Evolutionary conservation across 2,113 vertebrate species (phyloP).

Genomic region (Alectura lathami): DNA sequence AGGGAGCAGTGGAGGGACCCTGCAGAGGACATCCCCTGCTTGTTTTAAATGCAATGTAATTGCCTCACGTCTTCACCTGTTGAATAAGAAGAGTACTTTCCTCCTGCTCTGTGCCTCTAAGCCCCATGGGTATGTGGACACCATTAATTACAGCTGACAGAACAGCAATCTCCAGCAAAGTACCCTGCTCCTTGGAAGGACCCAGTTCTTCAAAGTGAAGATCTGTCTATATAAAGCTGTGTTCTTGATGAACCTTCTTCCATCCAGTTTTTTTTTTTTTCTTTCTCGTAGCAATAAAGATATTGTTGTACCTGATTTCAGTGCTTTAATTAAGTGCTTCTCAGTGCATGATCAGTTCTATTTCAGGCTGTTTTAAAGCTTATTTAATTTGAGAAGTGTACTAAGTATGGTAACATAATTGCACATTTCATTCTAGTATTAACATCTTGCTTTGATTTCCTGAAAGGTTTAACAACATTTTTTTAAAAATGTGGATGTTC

Average conservation of each 20-base stretch:
- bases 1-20: not conserved
- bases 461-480: not conserved
- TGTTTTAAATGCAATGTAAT: not conserved
- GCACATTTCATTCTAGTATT: not conserved
- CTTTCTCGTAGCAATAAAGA: not conserved
- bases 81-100: not conserved
- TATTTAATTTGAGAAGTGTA: not conserved
- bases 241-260: not conserved
- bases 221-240: not conserved
- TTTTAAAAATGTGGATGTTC: not conserved
- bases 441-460: not conserved
- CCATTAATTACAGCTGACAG: not conserved
- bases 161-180: not conserved
- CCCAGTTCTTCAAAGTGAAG: not conserved
- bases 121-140: not conserved
- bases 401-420: not conserved
- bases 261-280: not conserved
- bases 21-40: not conserved
- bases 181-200: not conserved
- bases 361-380: not conserved
- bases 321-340: constrained; percentile 19
- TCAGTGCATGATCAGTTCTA: not conserved
- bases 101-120: not conserved
- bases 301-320: not conserved
- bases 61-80: not conserved